phyloP scores from a whole-genome alignment of 1,140 invertebrate species.

The Muscidifurax raptorellus region DNA sequence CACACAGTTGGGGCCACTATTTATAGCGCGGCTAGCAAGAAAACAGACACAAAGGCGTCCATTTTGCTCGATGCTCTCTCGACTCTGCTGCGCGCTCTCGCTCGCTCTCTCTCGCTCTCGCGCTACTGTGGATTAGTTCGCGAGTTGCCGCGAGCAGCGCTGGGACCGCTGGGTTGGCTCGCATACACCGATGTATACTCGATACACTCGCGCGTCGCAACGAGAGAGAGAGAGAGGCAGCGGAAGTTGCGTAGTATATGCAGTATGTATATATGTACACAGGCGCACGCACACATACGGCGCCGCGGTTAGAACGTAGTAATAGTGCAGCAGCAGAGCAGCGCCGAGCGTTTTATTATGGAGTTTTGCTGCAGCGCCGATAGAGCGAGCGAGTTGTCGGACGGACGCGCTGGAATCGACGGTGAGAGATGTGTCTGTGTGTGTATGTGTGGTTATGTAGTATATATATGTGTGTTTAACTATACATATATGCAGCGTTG shows the following conservation, averaged over 20 bases:
- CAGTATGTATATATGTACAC: slow-evolving; percentile 53
- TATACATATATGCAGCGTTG: too few species aligned
- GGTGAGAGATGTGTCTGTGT: background rate
- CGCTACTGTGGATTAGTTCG: slow-evolving; percentile 20
- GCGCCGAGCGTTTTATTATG: background rate
- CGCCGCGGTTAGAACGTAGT: too few species aligned
- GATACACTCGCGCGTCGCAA: background rate
- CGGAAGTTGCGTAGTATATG: slow-evolving; percentile 74
- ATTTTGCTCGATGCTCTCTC: slow-evolving; percentile 69
- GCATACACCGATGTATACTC: background rate
- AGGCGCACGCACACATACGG: background rate
- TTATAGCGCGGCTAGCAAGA: slow-evolving; percentile 45
- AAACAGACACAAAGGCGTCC: slow-evolving; percentile 77
- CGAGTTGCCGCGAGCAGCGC: background rate
- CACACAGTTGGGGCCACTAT: slow-evolving; percentile 38
- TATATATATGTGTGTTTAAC: too few species aligned
- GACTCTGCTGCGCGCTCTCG: background rate
- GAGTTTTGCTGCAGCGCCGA: background rate
- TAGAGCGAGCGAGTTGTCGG: background rate
- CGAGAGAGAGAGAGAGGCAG: slow-evolving; percentile 48
- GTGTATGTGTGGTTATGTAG: too few species aligned
- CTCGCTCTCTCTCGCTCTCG: background rate
- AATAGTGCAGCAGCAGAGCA: background rate
- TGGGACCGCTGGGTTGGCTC: background rate
- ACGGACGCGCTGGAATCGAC: background rate